Evolutionary conservation across 2,797 vertebrate species (phyloP).

Genomic region (Diglossa cyanea): DNA sequence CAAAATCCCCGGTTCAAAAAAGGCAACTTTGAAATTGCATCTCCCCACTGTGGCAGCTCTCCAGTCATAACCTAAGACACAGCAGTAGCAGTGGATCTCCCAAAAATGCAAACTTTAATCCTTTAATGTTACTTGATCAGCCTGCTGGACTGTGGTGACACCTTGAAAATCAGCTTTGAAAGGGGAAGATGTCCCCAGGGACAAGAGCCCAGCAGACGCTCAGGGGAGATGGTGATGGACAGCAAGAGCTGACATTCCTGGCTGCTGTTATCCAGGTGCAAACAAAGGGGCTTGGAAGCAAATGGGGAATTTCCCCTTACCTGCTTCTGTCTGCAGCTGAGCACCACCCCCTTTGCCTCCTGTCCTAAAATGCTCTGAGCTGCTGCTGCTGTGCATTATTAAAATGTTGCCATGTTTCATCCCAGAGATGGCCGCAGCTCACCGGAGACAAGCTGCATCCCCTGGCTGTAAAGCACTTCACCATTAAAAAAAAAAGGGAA

Average conservation of each 20-base stretch:
- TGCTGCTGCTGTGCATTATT: conserved; percentile 52
- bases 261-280: background rate
- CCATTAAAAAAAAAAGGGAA: background rate
- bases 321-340: background rate
- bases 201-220: background rate
- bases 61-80: rapidly evolving
- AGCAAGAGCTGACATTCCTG: rapidly evolving
- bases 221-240: background rate
- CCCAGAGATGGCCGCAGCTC: background rate
- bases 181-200: background rate
- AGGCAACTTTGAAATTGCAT: background rate
- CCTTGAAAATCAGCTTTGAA: background rate
- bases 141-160: background rate
- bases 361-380: conserved; percentile 14
- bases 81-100: background rate
- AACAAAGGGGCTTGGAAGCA: background rate
- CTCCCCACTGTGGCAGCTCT: background rate
- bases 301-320: background rate
- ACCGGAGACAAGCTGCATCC: background rate
- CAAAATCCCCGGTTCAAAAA: background rate
- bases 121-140: background rate
- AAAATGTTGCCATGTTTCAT: conserved; percentile 36
- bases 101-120: background rate
- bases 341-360: background rate
- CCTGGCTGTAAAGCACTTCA: background rate